Percentiles rank a stretch among this genome's conserved stretches.
These are phyloP conservation scores for Notoglanidium macrostoma DNA, from an alignment of 2,797 vertebrate species.

Conservation along the genomic window DNA sequence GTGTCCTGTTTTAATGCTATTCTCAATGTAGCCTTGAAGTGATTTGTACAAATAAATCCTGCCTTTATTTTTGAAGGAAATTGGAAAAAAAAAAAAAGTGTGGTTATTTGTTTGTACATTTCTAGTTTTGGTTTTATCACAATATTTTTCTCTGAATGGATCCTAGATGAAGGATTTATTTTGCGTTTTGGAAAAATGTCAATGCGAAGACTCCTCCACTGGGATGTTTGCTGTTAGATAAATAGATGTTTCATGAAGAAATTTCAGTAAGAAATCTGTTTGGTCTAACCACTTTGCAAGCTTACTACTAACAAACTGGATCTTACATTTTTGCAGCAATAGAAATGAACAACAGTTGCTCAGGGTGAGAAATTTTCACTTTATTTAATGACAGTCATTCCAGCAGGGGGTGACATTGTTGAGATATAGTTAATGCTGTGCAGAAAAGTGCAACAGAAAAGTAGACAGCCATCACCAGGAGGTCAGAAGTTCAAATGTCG, in stretches of 20 bases:
- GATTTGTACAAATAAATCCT: constrained; percentile 37
- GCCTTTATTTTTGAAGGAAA: constrained; percentile 54
- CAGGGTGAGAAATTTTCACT: not conserved
- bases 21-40: constrained; percentile 42
- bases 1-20: constrained; percentile 62
- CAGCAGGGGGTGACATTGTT: not conserved
- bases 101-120: not conserved
- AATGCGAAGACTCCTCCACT: not conserved
- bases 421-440: not conserved
- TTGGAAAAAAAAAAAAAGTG: not conserved
- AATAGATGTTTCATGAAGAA: not conserved
- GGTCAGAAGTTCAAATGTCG: not conserved
- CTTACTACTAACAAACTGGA: not conserved
- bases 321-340: not conserved
- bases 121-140: not conserved
- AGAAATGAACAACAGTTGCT: not conserved
- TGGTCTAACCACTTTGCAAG: not conserved
- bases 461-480: not conserved
- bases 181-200: too few species aligned
- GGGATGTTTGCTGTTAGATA: not conserved
- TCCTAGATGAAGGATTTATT: not conserved
- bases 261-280: not conserved
- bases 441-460: not conserved
- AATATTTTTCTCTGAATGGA: not conserved
- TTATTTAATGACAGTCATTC: not conserved